Conservation (phyloP, 1,140 invertebrate species). For the Drosophila erecta region DNA sequence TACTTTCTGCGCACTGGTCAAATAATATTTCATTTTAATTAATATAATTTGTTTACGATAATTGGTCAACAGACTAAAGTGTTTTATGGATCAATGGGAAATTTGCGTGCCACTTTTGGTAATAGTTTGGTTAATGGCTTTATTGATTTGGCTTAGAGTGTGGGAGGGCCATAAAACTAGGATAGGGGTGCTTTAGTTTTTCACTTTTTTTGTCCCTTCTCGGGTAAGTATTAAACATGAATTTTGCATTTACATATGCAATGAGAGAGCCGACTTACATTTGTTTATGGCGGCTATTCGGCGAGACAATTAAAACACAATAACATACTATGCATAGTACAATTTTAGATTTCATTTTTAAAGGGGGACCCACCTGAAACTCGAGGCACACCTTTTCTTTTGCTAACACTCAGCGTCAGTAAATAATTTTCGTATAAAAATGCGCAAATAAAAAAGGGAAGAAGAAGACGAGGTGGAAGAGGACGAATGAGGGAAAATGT, state of each 20-base stretch:
- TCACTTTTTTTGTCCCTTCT: slow-evolving; percentile 1
- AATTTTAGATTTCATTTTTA: slow-evolving; percentile 17
- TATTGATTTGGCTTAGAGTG: slow-evolving; percentile 53
- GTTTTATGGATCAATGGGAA: slow-evolving; percentile 56
- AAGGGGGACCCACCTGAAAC: slow-evolving; percentile 13
- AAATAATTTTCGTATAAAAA: slow-evolving; percentile 79
- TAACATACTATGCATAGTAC: slow-evolving; percentile 41
- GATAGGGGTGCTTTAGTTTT: background rate
- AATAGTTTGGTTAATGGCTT: slow-evolving; percentile 53
- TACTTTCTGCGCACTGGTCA: slow-evolving; percentile 5
- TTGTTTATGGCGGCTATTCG: background rate
- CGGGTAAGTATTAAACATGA: slow-evolving; percentile 52
- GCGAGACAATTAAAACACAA: slow-evolving; percentile 64
- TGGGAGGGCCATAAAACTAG: background rate
- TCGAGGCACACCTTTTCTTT: slow-evolving; percentile 1
- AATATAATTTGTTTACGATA: slow-evolving; percentile 75
- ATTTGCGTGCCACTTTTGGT: slow-evolving; percentile 59
- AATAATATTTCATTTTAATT: slow-evolving; percentile 74
- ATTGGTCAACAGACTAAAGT: slow-evolving; percentile 62
- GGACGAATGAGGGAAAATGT: slow-evolving; percentile 36
- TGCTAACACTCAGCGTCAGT: background rate
- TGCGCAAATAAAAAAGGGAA: slow-evolving; percentile 42
- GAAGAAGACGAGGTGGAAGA: background rate
- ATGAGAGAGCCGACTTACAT: slow-evolving; percentile 25
- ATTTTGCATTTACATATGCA: slow-evolving; percentile 71